Evolutionary conservation across 2,888 invertebrate genomes (phyloP).

Genomic region (Hypselothyrea guttata): DNA sequence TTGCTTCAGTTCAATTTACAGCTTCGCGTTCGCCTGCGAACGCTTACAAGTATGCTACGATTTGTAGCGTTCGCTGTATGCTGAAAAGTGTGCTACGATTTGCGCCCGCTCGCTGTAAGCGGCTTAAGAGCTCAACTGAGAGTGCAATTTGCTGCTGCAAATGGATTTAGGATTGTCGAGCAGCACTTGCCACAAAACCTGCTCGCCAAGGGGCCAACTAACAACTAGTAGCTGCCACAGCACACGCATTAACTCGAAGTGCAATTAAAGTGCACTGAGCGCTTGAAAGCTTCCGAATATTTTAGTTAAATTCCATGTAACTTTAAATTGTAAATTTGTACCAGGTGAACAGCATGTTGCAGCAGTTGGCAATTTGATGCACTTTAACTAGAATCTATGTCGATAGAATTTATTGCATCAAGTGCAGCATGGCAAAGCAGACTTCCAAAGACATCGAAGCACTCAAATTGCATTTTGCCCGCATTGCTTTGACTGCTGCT

Average conservation of each 20-base stretch:
- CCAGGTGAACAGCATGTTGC: slow-evolving; percentile 46
- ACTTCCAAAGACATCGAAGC: slow-evolving; percentile 19
- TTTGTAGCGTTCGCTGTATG: slow-evolving; percentile 22
- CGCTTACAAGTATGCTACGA: slow-evolving; percentile 44
- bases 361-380: slow-evolving; percentile 26
- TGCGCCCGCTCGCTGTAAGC: slow-evolving; percentile 37
- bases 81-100: slow-evolving; percentile 42
- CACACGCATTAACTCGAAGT: slow-evolving; percentile 21
- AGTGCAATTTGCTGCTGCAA: slow-evolving; percentile 56
- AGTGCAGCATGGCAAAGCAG: slow-evolving; percentile 15
- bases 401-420: slow-evolving; percentile 49
- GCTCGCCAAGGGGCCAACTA: slow-evolving; percentile 12
- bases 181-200: slow-evolving; percentile 31
- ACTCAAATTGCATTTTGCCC: slow-evolving; percentile 48
- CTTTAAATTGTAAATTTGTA: slow-evolving; percentile 31
- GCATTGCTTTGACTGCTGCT: slow-evolving; percentile 17
- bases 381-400: slow-evolving; percentile 40
- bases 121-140: slow-evolving; percentile 50
- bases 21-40: no score
- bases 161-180: slow-evolving; percentile 30
- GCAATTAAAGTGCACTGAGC: background rate
- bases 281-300: background rate
- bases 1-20: slow-evolving; percentile 16
- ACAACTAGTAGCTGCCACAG: slow-evolving; percentile 17
- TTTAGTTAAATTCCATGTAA: background rate